These are phyloP conservation scores for Mesorhabditis spiculigera DNA, from an alignment of 2,888 invertebrate species.

Conservation along the genomic window DNA sequence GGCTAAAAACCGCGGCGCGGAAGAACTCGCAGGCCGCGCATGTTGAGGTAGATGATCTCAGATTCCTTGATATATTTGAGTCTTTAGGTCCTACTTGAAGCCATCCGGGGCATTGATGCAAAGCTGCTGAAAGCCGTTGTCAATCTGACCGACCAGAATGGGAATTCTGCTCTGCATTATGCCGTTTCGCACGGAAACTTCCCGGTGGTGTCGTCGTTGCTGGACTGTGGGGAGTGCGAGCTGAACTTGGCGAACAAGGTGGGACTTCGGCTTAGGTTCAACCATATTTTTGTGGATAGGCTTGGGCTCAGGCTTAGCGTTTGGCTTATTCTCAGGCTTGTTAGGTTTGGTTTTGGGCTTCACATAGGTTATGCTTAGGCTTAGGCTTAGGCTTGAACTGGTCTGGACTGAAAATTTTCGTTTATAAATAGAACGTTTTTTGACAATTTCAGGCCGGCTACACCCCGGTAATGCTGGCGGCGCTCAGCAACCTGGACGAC, in stretches of 20 bases:
- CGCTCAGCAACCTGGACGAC: constrained; percentile 75
- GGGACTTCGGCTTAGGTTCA: neutral
- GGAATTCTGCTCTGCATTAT: constrained; percentile 87
- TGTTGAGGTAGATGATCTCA: constrained; percentile 18
- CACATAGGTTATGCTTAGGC: no score
- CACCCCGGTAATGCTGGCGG: constrained; percentile 83
- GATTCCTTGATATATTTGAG: neutral
- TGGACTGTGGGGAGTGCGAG: constrained; percentile 72
- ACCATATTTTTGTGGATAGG: neutral
- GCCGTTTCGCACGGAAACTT: constrained; percentile 87
- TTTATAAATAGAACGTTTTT: no score
- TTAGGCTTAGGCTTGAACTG: no score
- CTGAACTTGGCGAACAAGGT: constrained; percentile 30
- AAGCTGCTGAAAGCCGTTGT: constrained; percentile 75
- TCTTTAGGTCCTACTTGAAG: constrained; percentile 66
- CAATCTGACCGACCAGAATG: constrained; percentile 79
- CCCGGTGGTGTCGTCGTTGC: constrained; percentile 78
- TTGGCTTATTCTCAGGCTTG: no score
- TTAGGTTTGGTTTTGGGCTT: no score
- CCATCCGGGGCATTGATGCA: constrained; percentile 76
- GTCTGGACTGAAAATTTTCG: no score
- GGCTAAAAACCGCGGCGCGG: constrained; percentile 78
- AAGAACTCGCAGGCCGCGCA: constrained; percentile 57
- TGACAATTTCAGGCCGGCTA: constrained; percentile 84
- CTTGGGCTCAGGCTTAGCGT: no score